Base-by-base conservation (phyloP, 2,797 vertebrate species). In the Limnodromus scolopaceus region DNA sequence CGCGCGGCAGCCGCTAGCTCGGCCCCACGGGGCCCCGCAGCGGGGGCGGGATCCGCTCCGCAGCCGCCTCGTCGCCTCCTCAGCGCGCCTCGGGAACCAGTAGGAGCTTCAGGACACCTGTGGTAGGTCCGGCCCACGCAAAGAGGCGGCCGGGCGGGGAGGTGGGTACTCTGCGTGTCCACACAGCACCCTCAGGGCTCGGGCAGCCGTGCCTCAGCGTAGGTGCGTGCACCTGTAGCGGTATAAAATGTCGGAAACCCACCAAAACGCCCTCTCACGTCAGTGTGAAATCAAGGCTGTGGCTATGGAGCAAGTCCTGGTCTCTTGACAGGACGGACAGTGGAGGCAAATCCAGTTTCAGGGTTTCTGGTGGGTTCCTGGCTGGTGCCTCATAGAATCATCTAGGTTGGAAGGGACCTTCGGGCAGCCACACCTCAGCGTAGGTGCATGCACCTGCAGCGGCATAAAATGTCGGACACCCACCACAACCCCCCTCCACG, bases 281-380 rank as follows among this genome's bases (percentile, higher is more conserved):
- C 22, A 5, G 36, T 0, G 23, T 17, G 6, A 43, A 30, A 18
- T 5, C 24, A 11, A 25, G 45, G 58, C 28, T 16, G 23, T 6
- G 48, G 34, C 23, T 18, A 5, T 2, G 0, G 18, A 55, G 49
- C 4, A 0, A 0, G 23, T 14, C 24, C 28, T 13, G 3, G 8
- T 34, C 43, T 10, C 32, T 8, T 8, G 20, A 6, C 20, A 22
- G 48, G 15, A 6, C 6, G 2, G 9, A 3, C 5, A 17, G 19
- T 3, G 9, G 30, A 23, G 48, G n/a, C 9, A 23, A 53, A 24
- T 15, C 16, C 24, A 30, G 3, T 8, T 13, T 16, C 4, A 28
- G 6, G 39, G 53, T 18, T 24, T 38, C 43, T 6, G 3, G 36
- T 18, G 43, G 15, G 39, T 10, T 32, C 45, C 43, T 38, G 55